Evolutionary conservation across 2,113 vertebrate genomes (phyloP).

Genomic region (Labeo rohita): DNA sequence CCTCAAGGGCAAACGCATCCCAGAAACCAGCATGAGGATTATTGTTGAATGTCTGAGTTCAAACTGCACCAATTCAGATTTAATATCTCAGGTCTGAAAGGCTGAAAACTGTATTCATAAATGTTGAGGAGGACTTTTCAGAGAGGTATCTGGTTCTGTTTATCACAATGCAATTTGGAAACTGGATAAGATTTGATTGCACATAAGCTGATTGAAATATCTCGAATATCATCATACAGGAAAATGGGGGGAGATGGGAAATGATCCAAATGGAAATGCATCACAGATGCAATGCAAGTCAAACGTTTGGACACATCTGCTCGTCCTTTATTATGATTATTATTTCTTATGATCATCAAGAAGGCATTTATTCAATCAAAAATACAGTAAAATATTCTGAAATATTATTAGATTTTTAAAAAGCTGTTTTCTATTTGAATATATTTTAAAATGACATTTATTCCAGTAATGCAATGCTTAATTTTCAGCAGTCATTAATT

Average conservation of each 20-base stretch:
- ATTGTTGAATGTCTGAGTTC: background rate
- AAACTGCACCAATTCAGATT: background rate
- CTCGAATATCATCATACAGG: background rate
- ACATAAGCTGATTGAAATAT: background rate
- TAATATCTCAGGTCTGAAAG: background rate
- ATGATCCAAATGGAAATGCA: background rate
- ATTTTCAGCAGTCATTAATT: background rate
- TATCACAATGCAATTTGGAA: slow-evolving; percentile 13
- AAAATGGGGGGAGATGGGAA: background rate
- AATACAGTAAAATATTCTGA: background rate
- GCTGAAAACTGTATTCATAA: background rate
- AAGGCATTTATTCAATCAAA: background rate
- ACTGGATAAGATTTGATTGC: background rate
- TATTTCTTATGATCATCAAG: background rate
- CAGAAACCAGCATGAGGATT: background rate
- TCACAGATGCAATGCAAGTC: background rate
- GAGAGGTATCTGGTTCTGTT: background rate
- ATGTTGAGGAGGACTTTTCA: background rate
- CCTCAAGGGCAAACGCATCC: background rate
- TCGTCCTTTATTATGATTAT: background rate
- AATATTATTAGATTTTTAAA: background rate
- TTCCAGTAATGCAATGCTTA: background rate
- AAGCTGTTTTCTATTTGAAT: background rate
- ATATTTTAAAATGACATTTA: background rate
- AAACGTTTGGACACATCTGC: background rate